Evolutionary conservation across 1,140 invertebrate genomes (phyloP).

Genomic region (Drosophila funebris): DNA sequence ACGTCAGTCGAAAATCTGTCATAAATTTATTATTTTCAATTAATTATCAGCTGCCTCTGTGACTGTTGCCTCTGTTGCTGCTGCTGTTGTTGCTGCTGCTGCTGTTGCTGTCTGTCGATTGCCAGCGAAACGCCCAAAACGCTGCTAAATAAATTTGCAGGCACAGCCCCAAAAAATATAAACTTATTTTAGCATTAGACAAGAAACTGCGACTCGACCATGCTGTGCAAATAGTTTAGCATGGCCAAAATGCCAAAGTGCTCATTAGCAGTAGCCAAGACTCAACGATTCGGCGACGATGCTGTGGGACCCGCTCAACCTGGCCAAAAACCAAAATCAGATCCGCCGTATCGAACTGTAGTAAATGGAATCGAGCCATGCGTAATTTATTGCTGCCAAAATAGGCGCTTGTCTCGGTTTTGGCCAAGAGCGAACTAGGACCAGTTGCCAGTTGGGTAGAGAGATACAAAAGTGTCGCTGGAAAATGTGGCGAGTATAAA

Average conservation of each 20-base stretch:
- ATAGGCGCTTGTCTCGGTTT: conserved; percentile 48
- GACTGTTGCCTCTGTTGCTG: conserved; percentile 28
- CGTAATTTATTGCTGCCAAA: conserved; percentile 75
- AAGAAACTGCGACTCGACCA: neutral
- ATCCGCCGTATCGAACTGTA: conserved; percentile 6
- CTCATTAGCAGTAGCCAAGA: conserved; percentile 55
- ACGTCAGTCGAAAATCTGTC: conserved; percentile 74
- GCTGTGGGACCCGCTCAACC: conserved; percentile 35
- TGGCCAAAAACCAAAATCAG: conserved; percentile 5
- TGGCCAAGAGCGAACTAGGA: conserved; percentile 43
- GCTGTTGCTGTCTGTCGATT: conserved; percentile 27
- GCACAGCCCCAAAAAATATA: conserved; percentile 12
- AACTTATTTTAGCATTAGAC: conserved; percentile 51
- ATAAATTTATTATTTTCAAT: conserved; percentile 82
- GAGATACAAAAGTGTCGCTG: conserved; percentile 62
- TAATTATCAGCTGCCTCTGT: conserved; percentile 56
- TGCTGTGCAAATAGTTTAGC: conserved; percentile 39
- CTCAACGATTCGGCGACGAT: neutral
- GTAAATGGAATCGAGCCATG: too few species aligned
- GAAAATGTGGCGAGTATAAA: conserved; percentile 46
- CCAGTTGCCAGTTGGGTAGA: conserved; percentile 14
- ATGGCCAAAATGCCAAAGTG: conserved; percentile 73
- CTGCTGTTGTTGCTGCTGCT: conserved; percentile 4
- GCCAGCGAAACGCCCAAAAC: conserved; percentile 57
- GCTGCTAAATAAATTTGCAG: conserved; percentile 71